Evolutionary conservation across 2,888 invertebrate species (phyloP).

Genomic region (Athalia circularis): DNA sequence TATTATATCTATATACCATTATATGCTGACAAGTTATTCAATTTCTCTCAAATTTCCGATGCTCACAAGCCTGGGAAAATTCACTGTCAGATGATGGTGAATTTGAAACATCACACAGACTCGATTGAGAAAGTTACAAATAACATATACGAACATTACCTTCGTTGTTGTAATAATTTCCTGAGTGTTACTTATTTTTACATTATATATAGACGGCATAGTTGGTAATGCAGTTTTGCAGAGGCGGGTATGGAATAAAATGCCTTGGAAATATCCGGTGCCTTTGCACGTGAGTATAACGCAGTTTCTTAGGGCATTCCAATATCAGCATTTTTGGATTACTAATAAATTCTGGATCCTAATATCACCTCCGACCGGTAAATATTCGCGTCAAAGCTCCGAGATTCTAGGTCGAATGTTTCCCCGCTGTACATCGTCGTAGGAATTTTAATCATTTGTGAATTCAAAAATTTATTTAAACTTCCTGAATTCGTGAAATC

Average conservation of each 20-base stretch:
- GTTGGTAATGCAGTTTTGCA: background rate
- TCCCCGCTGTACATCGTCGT: constrained; percentile 25
- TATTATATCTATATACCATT: no score
- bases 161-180: no score
- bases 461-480: constrained; percentile 21
- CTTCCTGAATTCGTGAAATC: background rate
- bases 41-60: no score
- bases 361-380: constrained; percentile 22
- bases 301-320: constrained; percentile 18
- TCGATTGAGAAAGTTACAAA: no score
- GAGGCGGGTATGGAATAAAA: background rate
- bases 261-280: constrained; percentile 3
- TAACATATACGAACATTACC: no score
- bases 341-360: constrained; percentile 36
- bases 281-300: background rate
- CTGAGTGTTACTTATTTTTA: background rate
- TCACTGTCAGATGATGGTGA: no score
- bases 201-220: background rate
- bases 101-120: no score
- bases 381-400: constrained; percentile 19
- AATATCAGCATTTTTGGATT: constrained; percentile 31
- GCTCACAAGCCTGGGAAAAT: no score
- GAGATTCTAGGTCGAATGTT: constrained; percentile 33
- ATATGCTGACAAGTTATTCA: no score
- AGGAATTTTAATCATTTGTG: constrained; percentile 29